Conservation (phyloP, 2,113 vertebrate genomes). For the Amblyornis subalaris region DNA sequence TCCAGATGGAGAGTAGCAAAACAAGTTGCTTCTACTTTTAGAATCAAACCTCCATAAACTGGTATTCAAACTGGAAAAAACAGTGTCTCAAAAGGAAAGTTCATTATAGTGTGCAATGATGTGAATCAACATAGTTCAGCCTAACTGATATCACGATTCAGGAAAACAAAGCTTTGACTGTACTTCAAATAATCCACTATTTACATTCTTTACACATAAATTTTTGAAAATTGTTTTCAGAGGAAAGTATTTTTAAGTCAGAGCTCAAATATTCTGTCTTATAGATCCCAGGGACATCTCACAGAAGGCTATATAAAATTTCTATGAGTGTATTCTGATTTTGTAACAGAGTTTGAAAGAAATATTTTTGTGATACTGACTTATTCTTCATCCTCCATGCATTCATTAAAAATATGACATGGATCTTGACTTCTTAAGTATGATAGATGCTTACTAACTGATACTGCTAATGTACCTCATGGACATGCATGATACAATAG, state of each 20-base stretch:
- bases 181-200: constrained; percentile 5
- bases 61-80: constrained; percentile 14
- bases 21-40: constrained; percentile 26
- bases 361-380: background rate
- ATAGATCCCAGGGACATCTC: background rate
- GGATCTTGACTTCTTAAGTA: background rate
- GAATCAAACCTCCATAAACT: background rate
- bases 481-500: background rate
- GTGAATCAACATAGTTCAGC: background rate
- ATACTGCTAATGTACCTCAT: background rate
- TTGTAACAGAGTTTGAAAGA: background rate
- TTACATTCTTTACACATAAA: background rate
- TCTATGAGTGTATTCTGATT: background rate
- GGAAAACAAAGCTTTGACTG: constrained; percentile 30
- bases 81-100: background rate
- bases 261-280: background rate
- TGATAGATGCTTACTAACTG: background rate
- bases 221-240: background rate
- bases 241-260: background rate
- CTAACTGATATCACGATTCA: background rate
- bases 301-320: background rate
- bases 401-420: background rate
- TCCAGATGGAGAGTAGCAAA: background rate
- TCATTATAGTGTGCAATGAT: background rate
- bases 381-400: background rate